Base-by-base conservation (phyloP, 1,140 invertebrate genomes). In the Helicoverpa zea region DNA sequence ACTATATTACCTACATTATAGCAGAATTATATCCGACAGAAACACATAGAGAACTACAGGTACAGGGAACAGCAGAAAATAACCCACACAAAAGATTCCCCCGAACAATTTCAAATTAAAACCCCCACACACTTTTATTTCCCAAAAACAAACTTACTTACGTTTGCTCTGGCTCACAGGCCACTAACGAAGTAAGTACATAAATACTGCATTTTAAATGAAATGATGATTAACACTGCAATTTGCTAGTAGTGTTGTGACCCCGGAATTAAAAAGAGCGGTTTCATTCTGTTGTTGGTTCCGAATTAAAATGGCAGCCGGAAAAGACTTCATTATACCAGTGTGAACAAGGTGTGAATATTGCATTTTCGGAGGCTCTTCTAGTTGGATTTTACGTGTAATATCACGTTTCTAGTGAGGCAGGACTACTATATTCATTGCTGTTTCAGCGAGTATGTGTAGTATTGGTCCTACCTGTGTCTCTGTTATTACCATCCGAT, bases 151-250 rank as follows among this genome's bases (percentile, higher is more conserved):
- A 23, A 23, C 23, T 23, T 23, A 72, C 49, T 72, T 72, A 72
- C 49, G 23, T 51, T 49, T 52, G 47, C 49, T 14, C 18, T 30
- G 30, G 18, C 12, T 52, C 68, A 13, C 49, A 11, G 58, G 30
- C 2, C 68, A 13, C 43, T 54, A 72, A 54, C 68, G 49, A 72
- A 54, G 23, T 52, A 18, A 23, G 16, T 49, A 43, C 7, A 49
- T 49, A 68, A 68, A 68, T 72, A 72, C 49, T 30, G 68, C 49
- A 72, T 72, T 72, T 72, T 72, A 54, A 72, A 54, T 72, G 47
- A 54, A 72, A 72, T 72, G 68, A 72, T 72, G 68, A 72, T 72
- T 72, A 72, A 72, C 68, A 54, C 23, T 30, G 68, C 52, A 52
- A 72, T 72, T 72, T 54, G 49, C 49, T 18, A 11, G 63, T 10